Evolutionary conservation across 1,140 invertebrate genomes (phyloP).

Genomic region (Rhysida immarginata): DNA sequence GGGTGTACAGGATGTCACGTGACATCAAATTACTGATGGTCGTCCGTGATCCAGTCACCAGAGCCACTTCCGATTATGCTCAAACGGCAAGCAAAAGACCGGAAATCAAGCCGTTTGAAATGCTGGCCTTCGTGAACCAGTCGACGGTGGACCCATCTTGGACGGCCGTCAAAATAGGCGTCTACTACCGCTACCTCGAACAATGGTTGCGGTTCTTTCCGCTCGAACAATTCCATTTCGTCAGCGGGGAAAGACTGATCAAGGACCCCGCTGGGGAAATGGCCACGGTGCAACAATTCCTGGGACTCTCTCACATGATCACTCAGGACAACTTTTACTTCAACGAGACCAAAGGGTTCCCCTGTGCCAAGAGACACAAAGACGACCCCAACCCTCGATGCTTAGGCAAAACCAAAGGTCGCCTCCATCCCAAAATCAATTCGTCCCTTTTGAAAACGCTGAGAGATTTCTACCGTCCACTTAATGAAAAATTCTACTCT

Average conservation of each 20-base stretch:
- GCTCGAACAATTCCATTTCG: slow-evolving; percentile 32
- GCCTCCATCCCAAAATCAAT: slow-evolving; percentile 46
- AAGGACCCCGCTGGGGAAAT: slow-evolving; percentile 33
- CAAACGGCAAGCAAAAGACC: slow-evolving; percentile 24
- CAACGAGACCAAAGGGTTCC: slow-evolving; percentile 35
- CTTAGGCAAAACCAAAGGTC: slow-evolving; percentile 36
- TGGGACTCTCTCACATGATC: slow-evolving; percentile 28
- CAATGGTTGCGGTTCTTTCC: slow-evolving; percentile 36
- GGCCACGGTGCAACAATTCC: slow-evolving; percentile 32
- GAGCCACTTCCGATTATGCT: slow-evolving; percentile 38
- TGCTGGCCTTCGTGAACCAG: slow-evolving; percentile 26
- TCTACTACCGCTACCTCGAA: slow-evolving; percentile 35
- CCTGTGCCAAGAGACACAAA: slow-evolving; percentile 29
- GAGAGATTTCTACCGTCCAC: slow-evolving; percentile 74
- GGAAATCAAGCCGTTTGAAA: slow-evolving; percentile 28
- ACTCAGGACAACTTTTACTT: slow-evolving; percentile 30
- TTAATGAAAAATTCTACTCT: slow-evolving; percentile 80
- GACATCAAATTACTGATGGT: slow-evolving; percentile 35
- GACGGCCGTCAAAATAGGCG: slow-evolving; percentile 34
- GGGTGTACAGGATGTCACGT: slow-evolving; percentile 38
- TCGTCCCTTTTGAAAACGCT: slow-evolving; percentile 51
- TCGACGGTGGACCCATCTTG: slow-evolving; percentile 32
- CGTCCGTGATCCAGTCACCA: slow-evolving; percentile 37
- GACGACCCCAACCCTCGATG: slow-evolving; percentile 28
- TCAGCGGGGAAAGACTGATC: slow-evolving; percentile 36